phyloP scores from a whole-genome alignment of 1,140 invertebrate genomes.

The Drosophila nigrodunni region DNA sequence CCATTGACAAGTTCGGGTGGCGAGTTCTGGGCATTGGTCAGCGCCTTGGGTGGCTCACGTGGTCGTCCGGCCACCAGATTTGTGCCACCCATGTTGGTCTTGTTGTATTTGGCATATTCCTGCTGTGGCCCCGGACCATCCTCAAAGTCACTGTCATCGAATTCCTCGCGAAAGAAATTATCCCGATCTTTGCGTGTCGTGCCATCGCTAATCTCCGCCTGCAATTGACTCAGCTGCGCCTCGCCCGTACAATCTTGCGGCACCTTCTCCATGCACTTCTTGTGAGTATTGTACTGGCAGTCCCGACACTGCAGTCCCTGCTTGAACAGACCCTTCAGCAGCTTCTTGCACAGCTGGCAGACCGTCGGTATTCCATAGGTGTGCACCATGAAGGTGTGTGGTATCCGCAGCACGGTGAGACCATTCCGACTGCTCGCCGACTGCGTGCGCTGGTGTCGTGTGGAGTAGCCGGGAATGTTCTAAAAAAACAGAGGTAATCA shows the following conservation, averaged over 20 bases:
- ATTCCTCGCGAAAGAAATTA: constrained; percentile 87
- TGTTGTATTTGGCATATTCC: constrained; percentile 61
- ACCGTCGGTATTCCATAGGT: constrained; percentile 98
- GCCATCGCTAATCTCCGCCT: constrained; percentile 86
- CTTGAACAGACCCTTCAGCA: constrained; percentile 97
- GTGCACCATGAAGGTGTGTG: constrained; percentile 96
- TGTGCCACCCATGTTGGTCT: constrained; percentile 33
- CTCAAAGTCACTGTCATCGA: constrained; percentile 89
- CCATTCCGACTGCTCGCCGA: constrained; percentile 89
- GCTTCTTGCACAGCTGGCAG: constrained; percentile 97
- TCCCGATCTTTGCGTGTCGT: constrained; percentile 88
- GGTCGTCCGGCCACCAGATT: constrained; percentile 67
- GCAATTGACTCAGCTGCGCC: constrained; percentile 79
- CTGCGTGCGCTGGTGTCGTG: constrained; percentile 87
- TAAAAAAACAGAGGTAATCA: constrained; percentile 1
- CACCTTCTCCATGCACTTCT: constrained; percentile 97
- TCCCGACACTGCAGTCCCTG: constrained; percentile 99
- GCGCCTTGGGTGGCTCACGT: constrained; percentile 62
- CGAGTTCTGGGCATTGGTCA: constrained; percentile 78
- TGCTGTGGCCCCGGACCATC: constrained; percentile 63
- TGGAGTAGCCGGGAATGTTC: constrained; percentile 58
- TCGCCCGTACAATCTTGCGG: constrained; percentile 98
- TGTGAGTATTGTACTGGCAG: constrained; percentile 99
- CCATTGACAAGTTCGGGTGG: constrained; percentile 77
- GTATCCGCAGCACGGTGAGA: constrained; percentile 88